These are phyloP conservation scores for Mungos mungo DNA, from an alignment of 2,113 vertebrate genomes.

Conservation along the genomic window DNA sequence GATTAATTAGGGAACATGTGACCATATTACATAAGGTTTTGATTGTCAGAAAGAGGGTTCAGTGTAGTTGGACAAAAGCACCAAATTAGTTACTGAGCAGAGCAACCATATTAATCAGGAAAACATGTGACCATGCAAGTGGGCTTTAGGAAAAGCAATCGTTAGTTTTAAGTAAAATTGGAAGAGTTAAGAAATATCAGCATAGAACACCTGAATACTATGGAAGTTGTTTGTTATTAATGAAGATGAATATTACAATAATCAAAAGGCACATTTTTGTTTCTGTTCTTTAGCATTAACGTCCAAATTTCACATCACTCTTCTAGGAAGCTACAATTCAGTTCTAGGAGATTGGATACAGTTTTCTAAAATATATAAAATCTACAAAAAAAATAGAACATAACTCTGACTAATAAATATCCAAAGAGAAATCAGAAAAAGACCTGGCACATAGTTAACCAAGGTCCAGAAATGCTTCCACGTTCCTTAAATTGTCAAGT, in stretches of 20 bases:
- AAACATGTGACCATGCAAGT: neutral
- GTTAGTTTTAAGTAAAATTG: neutral
- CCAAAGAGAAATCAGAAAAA: neutral
- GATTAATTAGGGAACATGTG: neutral
- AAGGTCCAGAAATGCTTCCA: neutral
- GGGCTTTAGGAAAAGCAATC: neutral
- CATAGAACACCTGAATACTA: neutral
- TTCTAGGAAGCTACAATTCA: neutral
- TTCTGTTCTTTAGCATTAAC: neutral
- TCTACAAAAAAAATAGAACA: conserved; percentile 4
- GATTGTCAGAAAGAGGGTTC: neutral
- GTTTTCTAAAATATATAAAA: neutral
- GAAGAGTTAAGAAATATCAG: neutral
- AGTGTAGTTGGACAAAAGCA: neutral
- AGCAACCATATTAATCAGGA: neutral
- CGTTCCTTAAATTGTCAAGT: neutral
- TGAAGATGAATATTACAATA: neutral
- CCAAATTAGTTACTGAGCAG: neutral
- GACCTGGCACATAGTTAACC: neutral
- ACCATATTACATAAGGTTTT: neutral
- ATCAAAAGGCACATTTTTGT: neutral
- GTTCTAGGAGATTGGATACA: neutral
- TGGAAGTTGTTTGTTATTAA: neutral
- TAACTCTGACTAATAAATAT: neutral
- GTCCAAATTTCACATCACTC: neutral